phyloP scores from a whole-genome alignment of 92 coral and sea anemone genomes.

The Scolanthus callimorphus region DNA sequence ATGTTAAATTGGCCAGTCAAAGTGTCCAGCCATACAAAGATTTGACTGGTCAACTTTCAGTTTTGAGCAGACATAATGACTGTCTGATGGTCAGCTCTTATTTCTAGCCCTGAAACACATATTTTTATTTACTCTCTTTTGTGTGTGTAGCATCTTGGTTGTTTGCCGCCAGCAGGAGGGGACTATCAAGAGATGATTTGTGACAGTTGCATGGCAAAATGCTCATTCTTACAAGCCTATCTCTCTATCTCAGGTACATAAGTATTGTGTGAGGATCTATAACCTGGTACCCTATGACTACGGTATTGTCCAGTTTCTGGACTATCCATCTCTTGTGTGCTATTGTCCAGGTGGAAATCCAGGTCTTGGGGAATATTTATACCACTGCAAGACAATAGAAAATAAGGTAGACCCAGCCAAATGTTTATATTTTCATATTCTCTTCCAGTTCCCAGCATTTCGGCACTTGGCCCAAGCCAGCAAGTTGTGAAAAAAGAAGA shows the following conservation, averaged over 20 bases:
- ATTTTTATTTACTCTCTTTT: neutral
- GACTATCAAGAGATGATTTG: constrained; percentile 96
- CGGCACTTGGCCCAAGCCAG: constrained; percentile 61
- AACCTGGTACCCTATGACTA: no score
- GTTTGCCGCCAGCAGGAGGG: constrained; percentile 82
- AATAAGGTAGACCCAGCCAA: no score
- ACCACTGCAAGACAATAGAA: no score
- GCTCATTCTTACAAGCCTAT: constrained; percentile 80
- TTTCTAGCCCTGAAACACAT: no score
- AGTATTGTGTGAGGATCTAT: no score
- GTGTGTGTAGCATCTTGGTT: constrained; percentile 66
- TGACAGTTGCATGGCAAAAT: constrained; percentile 79
- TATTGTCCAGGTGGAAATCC: no score
- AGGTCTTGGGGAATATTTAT: no score
- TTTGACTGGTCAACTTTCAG: neutral
- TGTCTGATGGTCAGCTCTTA: neutral
- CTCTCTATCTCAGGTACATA: constrained; percentile 83
- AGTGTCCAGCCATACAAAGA: no score
- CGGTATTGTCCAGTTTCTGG: no score
- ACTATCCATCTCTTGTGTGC: no score
- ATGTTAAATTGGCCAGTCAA: no score
- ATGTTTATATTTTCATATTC: no score
- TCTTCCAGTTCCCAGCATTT: constrained; percentile 40
- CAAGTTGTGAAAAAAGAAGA: constrained; percentile 61
- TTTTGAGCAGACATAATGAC: neutral